phyloP scores from a whole-genome alignment of 2,888 invertebrate genomes.

The Platycheirus rosarum region DNA sequence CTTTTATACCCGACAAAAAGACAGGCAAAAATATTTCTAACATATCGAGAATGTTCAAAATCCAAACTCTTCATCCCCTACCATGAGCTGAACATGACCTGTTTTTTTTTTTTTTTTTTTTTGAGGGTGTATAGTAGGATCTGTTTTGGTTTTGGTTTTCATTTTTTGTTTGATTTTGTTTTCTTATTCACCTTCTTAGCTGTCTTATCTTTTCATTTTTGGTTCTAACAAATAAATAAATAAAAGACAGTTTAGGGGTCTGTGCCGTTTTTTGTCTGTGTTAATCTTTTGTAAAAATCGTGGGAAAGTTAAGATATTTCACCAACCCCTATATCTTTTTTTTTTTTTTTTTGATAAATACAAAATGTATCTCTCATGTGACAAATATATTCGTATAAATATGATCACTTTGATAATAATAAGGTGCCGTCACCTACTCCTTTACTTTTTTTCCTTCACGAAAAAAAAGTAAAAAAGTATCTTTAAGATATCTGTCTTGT shows the following conservation, averaged over 20 bases:
- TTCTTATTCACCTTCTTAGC: conserved; percentile 55
- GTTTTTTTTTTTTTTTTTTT: conserved; percentile 30
- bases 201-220: conserved; percentile 55
- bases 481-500: conserved; percentile 49
- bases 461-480: conserved; percentile 7
- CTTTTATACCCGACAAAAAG: conserved; percentile 61
- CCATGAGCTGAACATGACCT: conserved; percentile 62
- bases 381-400: conserved; percentile 62
- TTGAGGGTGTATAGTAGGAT: conserved; percentile 45
- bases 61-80: conserved; percentile 69
- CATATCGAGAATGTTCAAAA: conserved; percentile 7
- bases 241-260: conserved; percentile 42
- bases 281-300: conserved; percentile 50
- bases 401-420: conserved; percentile 59
- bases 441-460: conserved; percentile 11
- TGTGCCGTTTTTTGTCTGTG: conserved; percentile 29
- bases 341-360: conserved; percentile 8
- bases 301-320: conserved; percentile 58
- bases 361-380: conserved; percentile 44
- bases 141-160: conserved; percentile 48
- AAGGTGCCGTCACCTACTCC: conserved; percentile 63
- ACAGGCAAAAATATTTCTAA: neutral
- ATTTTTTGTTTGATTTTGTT: conserved; percentile 53
- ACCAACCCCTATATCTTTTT: conserved; percentile 44
- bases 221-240: conserved; percentile 53